Evolutionary conservation across 2,797 vertebrate species (phyloP), one percentile per base, ranked within the genome.

Genomic region (Clangula hyemalis): DNA sequence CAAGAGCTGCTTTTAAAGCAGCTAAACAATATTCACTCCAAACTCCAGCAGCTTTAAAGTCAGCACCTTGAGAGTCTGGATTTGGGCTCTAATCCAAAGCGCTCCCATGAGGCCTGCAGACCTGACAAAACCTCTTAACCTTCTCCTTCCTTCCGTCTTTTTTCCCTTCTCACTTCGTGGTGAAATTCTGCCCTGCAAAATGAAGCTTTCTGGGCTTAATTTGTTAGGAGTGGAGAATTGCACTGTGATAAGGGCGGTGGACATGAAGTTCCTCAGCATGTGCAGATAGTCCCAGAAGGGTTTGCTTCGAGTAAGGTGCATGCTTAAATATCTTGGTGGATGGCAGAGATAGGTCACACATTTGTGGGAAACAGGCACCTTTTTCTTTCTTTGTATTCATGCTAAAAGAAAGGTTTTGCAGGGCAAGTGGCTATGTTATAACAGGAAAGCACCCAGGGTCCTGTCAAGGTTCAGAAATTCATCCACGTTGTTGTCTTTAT

Each of bases 131-230:
- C 21, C 58, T 60, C 45, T 82, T 53, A 53, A 53, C 24, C 56
- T 51, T 24, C 49, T 22, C 28, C 38, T 47, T 78, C 45, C 54
- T 80, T 22, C 60, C 43, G 6, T 47, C 19, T 16, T 10, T 17
- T 28, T 28, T 45, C 86, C 34, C 32, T 84, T 43, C 25, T 28
- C 19, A 3, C 56, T 58, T 66, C 2, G 8, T 3, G 25, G 38
- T 25, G 78, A 8, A 83, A 71, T 49, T 53, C 69, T 20, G 8
- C 34, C 2, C 0, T 51, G 36, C 57, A 3, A 17, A 0, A 25
- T 32, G 53, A 56, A 64, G 7, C 53, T 51, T 22, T 43, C 7
- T 0, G 5, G 60, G 12, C 49, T 61, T 17, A 2, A 64, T 76
- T 47, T 49, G 54, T 61, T 61, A 39, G 58, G 79, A n/a, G 19